Evolutionary conservation across 2,113 vertebrate genomes (phyloP), one percentile per base, ranked within the genome.

Genomic region (Melanerpes formicivorus): DNA sequence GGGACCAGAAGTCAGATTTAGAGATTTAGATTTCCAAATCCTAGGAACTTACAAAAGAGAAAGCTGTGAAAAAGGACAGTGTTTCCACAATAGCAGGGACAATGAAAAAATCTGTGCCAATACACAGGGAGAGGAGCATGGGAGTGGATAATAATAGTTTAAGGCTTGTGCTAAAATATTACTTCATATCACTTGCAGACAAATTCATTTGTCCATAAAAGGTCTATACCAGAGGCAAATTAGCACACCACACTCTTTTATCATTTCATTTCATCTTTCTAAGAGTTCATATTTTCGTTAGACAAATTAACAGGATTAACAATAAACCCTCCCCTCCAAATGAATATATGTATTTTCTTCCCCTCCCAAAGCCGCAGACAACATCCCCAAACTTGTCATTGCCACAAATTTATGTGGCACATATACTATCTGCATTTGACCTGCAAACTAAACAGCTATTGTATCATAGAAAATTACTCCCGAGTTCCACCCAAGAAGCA

Each of bases 91-190:
- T 1, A 15, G 40, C 79, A 76, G 80, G 29, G 58, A 75, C 58
- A 75, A 30, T 21, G 83, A 88, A 67, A 90, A 67, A 62, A 75
- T 90, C 82, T 62, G 55, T 59, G 22, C 50, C 59, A 25, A 48
- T 66, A 54, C 30, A 70, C 0, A 37, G 4, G 42, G 55, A 88
- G n/a, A 89, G 54, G 83, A 80, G 21, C 11, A 66, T 56, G 30
- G 55, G 58, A 91, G 90, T 15, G 52, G 59, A 54, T 79, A 80
- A 88, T 79, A 79, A 88, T 63, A 83, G 71, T 81, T 90, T 90
- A 90, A 91, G 42, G 40, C 66, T 94, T 60, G 16, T 63, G 56
- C 63, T 93, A 86, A 95, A 95, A 84, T 71, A 88, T 56, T 90
- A 48, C 27, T 87, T 87, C 42, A 22, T 62, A 87, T 27, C 16